Evolutionary conservation across 1,140 invertebrate species (phyloP), one percentile per base, ranked within the genome.

Genomic region (Trichoplusia ni): DNA sequence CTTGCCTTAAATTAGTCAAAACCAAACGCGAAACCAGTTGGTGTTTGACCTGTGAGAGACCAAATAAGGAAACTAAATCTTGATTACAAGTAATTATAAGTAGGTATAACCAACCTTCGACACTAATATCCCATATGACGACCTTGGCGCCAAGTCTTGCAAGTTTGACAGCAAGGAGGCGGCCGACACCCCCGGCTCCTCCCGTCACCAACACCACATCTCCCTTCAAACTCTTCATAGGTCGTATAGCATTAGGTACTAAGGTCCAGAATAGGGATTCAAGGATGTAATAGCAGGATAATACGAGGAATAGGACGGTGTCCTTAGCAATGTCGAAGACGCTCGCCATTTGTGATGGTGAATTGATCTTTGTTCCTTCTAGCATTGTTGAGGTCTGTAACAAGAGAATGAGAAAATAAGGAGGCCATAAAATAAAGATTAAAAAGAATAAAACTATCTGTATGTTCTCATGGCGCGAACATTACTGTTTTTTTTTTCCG

Each of bases 81-180:
- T 38, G 14, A 18, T 27, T 1, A 31, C 8, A 29, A 1, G n/a
- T n/a, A n/a, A n/a, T n/a, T n/a, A n/a, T n/a, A n/a, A n/a, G n/a
- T n/a, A n/a, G n/a, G n/a, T n/a, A n/a, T n/a, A 49, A 64, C 89
- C 88, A 79, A 96, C 96, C 95, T 91, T 93, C 91, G 85, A 95
- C 92, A 86, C 98, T 98, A 40, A 98, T 94, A 90, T 99, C 98
- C 97, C 97, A 99, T 27, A 98, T 91, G 7, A 99, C 94, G 9
- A 99, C 93, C 58, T 92, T 94, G 37, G 95, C 95, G 56, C 96
- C 95, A 8, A 95, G 90, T 67, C 94, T 92, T 4, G 96, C 96
- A 70, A 98, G 93, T 72, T 95, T 94, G 0, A 95, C 82, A 0
- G 97, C 95, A 59, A 99, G 86, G 46, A 97, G 92, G 56, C 96